Evolutionary conservation across 2,113 vertebrate species (phyloP), one percentile per base, ranked within the genome.

Genomic region (Nannobrachium achirus): DNA sequence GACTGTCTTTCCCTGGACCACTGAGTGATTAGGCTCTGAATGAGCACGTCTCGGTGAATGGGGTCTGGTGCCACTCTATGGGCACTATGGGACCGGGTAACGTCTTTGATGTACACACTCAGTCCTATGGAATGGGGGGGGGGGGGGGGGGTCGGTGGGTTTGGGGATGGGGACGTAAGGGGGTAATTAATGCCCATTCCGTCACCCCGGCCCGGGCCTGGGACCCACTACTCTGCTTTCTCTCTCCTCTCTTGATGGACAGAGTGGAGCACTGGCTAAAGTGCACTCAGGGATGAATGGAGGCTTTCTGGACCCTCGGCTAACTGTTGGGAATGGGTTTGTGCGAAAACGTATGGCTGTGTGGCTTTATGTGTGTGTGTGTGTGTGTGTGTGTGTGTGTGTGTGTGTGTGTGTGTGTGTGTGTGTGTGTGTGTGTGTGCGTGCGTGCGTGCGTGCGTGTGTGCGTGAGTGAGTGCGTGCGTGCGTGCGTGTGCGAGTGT

Each of bases 221-320:
- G 1, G 50, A 44, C 74, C 68, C 63, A 25, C 58, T 49, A 72
- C 52, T 18, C 59, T 70, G 25, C 72, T 75, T 16, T 63, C 57
- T 59, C 71, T 69, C 63, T 73, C 57, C 68, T 73, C 69, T 71
- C 41, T 73, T 75, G 80, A 85, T 78, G 69, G 79, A 85, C 71
- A 76, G 62, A 71, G 63, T 82, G 71, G 63, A 76, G 79, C 51
- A 81, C 62, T 83, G 66, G 69, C 74, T 83, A 75, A 85, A 85
- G 85, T 52, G 45, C 78, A 66, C 84, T 86, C 40, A 3, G 75
- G 58, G 41, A 77, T 86, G 89, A 88, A 89, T 83, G 64, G 80
- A 79, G 66, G 71, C 72, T 78, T 85, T 84, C 77, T 89, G 79
- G 65, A 61, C 71, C n/a, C 64, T 66, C 58, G 18, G 72, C 71